Conservation (phyloP, 2,888 invertebrate genomes). For the Netelia virgata region DNA sequence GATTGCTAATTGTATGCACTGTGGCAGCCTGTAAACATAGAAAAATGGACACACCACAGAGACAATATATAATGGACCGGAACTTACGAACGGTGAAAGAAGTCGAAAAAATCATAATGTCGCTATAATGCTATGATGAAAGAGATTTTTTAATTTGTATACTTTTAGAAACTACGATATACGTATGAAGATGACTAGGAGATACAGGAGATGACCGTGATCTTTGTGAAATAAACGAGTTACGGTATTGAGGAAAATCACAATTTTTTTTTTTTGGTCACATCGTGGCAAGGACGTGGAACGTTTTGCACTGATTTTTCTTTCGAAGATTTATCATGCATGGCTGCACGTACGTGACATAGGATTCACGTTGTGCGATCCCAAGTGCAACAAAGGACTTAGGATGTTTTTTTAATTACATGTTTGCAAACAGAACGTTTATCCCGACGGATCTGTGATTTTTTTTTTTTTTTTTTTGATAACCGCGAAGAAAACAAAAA, state of each 20-base stretch:
- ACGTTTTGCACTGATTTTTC: background rate
- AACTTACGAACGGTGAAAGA: constrained; percentile 5
- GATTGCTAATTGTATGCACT: constrained; percentile 93
- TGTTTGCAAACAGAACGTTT: background rate
- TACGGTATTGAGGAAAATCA: background rate
- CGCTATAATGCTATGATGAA: background rate
- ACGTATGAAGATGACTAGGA: background rate
- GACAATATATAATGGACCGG: constrained; percentile 55
- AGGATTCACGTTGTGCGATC: background rate
- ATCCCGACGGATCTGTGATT: background rate
- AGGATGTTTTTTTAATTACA: background rate
- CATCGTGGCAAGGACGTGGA: background rate
- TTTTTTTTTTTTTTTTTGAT: background rate
- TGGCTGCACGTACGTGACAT: background rate
- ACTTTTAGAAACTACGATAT: background rate
- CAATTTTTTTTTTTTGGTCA: background rate
- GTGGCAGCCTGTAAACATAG: constrained; percentile 89
- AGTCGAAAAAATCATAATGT: background rate
- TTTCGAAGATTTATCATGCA: background rate
- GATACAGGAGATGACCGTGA: background rate
- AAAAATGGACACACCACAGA: constrained; percentile 60
- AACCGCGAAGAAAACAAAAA: background rate
- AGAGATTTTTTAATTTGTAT: constrained; percentile 5
- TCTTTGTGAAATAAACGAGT: constrained; percentile 7
- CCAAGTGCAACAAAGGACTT: background rate